These are phyloP conservation scores for Microcebus jonahi DNA, from an alignment of 2,113 vertebrate genomes.

Conservation along the genomic window DNA sequence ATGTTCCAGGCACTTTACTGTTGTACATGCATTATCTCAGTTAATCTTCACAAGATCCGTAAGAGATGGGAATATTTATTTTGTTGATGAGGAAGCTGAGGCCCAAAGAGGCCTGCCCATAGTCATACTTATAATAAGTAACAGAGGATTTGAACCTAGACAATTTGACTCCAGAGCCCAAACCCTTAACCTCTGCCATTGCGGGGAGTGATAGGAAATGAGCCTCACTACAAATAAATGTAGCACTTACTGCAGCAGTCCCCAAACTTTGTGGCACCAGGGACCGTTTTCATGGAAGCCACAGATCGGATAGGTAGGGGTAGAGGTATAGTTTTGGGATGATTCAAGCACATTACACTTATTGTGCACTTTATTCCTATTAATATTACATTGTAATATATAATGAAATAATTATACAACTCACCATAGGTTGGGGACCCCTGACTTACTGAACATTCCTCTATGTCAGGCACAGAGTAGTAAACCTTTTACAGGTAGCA, in stretches of 20 bases:
- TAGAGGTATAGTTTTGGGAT: no score
- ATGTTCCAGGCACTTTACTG: no score
- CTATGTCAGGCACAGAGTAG: not conserved
- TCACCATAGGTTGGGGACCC: no score
- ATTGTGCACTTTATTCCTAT: no score
- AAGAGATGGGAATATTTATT: not conserved
- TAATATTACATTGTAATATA: no score
- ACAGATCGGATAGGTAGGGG: no score
- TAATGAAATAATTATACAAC: no score
- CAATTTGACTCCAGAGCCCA: not conserved
- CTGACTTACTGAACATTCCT: not conserved
- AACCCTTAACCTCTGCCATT: not conserved
- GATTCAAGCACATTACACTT: no score
- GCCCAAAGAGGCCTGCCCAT: not conserved
- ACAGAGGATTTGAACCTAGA: not conserved
- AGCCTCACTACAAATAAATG: not conserved
- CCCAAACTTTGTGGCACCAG: no score
- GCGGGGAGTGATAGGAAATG: not conserved
- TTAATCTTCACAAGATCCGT: not conserved
- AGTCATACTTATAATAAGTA: not conserved
- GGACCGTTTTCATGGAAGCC: no score
- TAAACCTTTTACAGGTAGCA: not conserved
- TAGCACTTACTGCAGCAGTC: no score
- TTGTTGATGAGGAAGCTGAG: not conserved
- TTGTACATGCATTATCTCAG: not conserved